Base-by-base conservation (phyloP, 2,888 invertebrate genomes). In the Empis livida region DNA sequence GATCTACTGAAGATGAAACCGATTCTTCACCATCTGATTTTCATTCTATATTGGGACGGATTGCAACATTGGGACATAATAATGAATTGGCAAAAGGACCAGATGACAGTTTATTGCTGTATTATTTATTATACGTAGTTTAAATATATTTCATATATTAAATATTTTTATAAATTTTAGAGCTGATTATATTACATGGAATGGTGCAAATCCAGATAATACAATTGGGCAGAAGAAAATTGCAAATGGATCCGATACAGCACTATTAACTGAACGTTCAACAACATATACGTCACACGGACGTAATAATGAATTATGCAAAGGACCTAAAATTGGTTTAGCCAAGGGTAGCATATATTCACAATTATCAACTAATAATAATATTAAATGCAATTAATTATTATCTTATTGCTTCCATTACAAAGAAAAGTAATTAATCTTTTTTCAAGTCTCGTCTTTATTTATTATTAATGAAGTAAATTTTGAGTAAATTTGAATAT, bases 101-200 rank as follows among this genome's bases (percentile, higher is more conserved):
- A 0, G 80, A 86, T 61, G 85, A 87, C 59, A 77, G 78, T 56
- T 67, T 88, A 23, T 71, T 90, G 30, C 65, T 90, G 90, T 91
- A 74, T 48, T 8, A 31, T 45, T 23, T 8, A 10, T 41, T 17
- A 10, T 40, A 42, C 3, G 2, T 39, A n/a, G 16, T 15, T 37
- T 38, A 10, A 15, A 32, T n/a, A n/a, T n/a, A n/a, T n/a, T n/a
- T n/a, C n/a, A 15, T 32, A 13, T 31, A 40, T 41, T 23, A 15
- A 20, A 32, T 13, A 37, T 23, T 9, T 47, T 38, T 1, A n/a
- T 5, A 40, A 15, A 43, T 53, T 52, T 47, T 61, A 89, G 88
- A 49, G 79, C 80, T 52, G 87, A 89, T 60, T 90, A 90, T 61
- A 76, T 87, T 43, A 80, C 86, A 5, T 89, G 89, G 88, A 82